Percentiles rank a stretch among this genome's conserved stretches.
phyloP scores from a whole-genome alignment of 2,113 vertebrate genomes.

The Vimba vimba region DNA sequence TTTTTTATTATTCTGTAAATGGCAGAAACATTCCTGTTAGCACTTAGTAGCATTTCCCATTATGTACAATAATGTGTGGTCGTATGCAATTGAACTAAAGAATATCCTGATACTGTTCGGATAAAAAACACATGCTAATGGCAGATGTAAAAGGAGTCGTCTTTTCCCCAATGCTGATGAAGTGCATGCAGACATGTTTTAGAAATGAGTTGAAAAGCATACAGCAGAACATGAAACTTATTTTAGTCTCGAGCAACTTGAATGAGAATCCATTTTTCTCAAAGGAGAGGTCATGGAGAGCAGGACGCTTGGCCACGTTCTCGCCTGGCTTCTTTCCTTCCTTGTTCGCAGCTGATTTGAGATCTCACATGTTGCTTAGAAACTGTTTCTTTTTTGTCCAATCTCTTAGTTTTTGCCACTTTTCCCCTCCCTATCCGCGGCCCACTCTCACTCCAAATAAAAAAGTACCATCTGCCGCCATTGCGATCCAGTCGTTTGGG shows the following conservation, averaged over 20 bases:
- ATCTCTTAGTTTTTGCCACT: slow-evolving; percentile 37
- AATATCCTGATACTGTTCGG: neutral
- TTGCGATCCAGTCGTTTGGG: slow-evolving; percentile 46
- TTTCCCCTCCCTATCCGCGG: slow-evolving; percentile 44
- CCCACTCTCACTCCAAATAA: slow-evolving; percentile 59
- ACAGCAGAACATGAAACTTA: slow-evolving; percentile 20
- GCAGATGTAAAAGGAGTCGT: neutral
- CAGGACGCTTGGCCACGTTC: slow-evolving; percentile 37
- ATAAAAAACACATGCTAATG: neutral
- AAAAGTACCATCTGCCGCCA: slow-evolving; percentile 58
- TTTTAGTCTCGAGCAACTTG: slow-evolving; percentile 13
- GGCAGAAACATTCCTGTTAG: neutral
- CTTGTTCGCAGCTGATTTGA: slow-evolving; percentile 47
- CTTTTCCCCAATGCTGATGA: neutral
- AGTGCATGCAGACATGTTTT: neutral
- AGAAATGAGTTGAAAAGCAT: slow-evolving; percentile 6
- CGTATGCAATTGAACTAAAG: neutral
- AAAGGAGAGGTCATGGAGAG: slow-evolving; percentile 29
- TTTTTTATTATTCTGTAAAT: neutral
- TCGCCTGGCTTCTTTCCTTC: slow-evolving; percentile 43
- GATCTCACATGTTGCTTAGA: slow-evolving; percentile 60
- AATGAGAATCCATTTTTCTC: slow-evolving; percentile 20
- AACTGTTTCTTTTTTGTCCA: slow-evolving; percentile 46
- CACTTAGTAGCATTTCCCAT: neutral
- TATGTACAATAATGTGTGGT: neutral